A percentile compares a stretch with the other conserved stretches of the same genome.
These are phyloP conservation scores for Colletes gigas DNA, from an alignment of 1,140 invertebrate genomes.

Conservation along the genomic window DNA sequence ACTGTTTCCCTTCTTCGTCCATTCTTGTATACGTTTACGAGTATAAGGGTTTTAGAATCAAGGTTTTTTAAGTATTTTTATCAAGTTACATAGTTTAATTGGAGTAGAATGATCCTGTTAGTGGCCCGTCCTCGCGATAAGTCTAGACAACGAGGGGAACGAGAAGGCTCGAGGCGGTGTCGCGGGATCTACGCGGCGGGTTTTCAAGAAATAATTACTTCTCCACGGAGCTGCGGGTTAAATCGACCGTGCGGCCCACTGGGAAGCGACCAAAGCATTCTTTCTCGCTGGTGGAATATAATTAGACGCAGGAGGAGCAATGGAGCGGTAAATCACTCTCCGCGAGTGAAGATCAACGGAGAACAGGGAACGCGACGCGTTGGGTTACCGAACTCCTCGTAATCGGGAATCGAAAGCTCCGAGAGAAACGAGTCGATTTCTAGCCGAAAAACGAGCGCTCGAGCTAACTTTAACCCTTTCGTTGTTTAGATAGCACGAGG, in stretches of 20 bases:
- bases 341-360: constrained; percentile 55
- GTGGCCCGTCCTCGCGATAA: too few relatives aligned
- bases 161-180: too few relatives aligned
- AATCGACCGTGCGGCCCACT: constrained; percentile 13
- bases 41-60: too few relatives aligned
- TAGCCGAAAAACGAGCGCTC: too few relatives aligned
- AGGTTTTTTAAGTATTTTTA: too few relatives aligned
- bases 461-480: too few relatives aligned
- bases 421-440: not conserved
- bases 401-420: constrained; percentile 8
- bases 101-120: too few relatives aligned
- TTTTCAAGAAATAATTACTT: constrained; percentile 15
- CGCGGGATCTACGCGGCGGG: not conserved
- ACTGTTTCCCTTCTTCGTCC: too few relatives aligned
- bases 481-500: too few relatives aligned
- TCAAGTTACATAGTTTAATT: too few relatives aligned
- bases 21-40: too few relatives aligned
- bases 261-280: constrained; percentile 30
- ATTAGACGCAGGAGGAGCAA: constrained; percentile 43
- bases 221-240: not conserved
- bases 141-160: too few relatives aligned
- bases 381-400: constrained; percentile 55
- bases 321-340: constrained; percentile 56
- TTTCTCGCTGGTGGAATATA: constrained; percentile 49
- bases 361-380: constrained; percentile 24